Percentiles rank a stretch among this genome's conserved stretches.
phyloP scores from a whole-genome alignment of 1,140 invertebrate species.

The Caerostris extrusa region DNA sequence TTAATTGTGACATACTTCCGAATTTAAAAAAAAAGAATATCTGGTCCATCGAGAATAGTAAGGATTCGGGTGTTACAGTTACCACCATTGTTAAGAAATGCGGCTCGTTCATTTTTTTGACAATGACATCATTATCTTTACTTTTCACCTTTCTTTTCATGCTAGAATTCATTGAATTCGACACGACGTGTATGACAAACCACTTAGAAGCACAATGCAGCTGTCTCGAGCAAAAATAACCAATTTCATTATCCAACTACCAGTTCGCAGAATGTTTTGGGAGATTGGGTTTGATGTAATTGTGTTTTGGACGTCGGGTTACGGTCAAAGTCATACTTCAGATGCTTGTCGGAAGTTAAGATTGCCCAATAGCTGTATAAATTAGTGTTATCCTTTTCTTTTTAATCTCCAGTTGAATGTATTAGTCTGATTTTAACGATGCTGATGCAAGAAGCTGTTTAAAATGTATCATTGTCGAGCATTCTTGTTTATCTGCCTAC shows the following conservation, averaged over 20 bases:
- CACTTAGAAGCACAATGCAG: background rate
- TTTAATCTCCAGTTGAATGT: background rate
- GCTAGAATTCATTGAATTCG: background rate
- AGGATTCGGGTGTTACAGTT: background rate
- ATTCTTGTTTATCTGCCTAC: background rate
- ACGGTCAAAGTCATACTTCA: background rate
- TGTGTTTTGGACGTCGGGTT: background rate
- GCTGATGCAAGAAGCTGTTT: background rate
- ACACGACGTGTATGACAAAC: background rate
- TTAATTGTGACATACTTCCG: background rate
- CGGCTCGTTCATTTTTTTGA: background rate
- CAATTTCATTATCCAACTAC: background rate
- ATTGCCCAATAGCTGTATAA: background rate
- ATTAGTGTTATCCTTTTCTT: constrained; percentile 9
- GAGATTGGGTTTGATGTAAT: background rate
- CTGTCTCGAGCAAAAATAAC: background rate
- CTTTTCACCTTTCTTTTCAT: background rate
- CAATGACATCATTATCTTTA: constrained; percentile 19
- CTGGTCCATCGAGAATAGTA: background rate
- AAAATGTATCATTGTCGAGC: background rate
- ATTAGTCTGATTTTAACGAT: background rate
- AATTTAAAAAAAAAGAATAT: too few relatives aligned
- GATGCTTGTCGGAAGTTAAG: background rate
- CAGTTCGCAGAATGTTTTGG: background rate
- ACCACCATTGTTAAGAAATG: background rate